Base-by-base conservation (phyloP, 2,888 invertebrate species). In the Sialis lutaria region DNA sequence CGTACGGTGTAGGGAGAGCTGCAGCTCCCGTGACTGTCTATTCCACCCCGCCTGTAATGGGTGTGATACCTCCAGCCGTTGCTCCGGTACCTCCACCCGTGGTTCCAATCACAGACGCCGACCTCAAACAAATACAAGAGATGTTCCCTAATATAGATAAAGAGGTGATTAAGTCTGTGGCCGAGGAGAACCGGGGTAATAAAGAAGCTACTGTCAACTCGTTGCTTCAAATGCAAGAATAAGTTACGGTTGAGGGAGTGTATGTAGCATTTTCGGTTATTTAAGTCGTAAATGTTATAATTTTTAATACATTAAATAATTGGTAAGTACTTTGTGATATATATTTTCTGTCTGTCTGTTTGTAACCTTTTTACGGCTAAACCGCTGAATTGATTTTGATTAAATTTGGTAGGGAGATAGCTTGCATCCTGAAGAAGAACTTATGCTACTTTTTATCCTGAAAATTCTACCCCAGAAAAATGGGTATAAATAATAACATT, bases 91-190 rank as follows among this genome's bases (percentile, higher is more conserved):
- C 56, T 32, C 61, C 64, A 35, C 53, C 57, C 34, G 58, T 64
- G 49, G 12, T 40, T 8, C 10, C 22, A 2, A 40, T 40, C 1
- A 5, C 22, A 1, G 44, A 39, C 22, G 49, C 54, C 50, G 53
- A 42, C 48, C 47, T 45, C 50, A 67, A 67, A 33, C 67, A 88
- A 86, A 81, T 96, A 54, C 81, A 84, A 59, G 95, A 95, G 67
- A 95, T 96, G 92, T 96, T 97, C 69, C 95, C 96, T 1, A 84
- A 84, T 60, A 80, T 95, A 60, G 95, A 96, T 60, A 83, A 82
- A 54, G 92, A 93, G 58, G 91, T 95, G 5, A 82, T 96, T 48
- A 85, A 81, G 61, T 87, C 91, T 0, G 87, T 96, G 22, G 76
- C 86, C 58, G 91, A 92, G 63, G 87, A 84, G 5, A 91, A 92